Base-by-base conservation (phyloP, 2,797 vertebrate genomes). In the Eulemur mongoz region DNA sequence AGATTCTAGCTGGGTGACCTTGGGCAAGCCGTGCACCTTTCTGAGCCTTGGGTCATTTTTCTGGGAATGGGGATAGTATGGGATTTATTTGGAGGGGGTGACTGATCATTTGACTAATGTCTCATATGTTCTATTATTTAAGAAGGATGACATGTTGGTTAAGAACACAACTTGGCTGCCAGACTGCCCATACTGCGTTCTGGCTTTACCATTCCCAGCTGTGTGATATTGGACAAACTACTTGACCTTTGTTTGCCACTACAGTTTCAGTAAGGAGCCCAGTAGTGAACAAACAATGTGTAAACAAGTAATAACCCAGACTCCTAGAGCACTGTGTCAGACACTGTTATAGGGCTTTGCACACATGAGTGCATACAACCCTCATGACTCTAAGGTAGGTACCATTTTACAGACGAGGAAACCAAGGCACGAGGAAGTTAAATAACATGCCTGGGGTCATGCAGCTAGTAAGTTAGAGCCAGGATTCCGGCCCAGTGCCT, bases 1-100 rank as follows among this genome's bases (percentile, higher is more conserved):
- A 75, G 88, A 63, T 48, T 70, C 69, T 73, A 70, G 67, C 40
- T 40, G 50, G 38, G 65, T 95, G 73, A 88, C 82, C 87, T 94
- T 75, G 69, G 40, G 14, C 32, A 85, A 79, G 78, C 67, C 14
- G 5, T 23, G 30, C 0, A 0, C 61, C 40, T 73, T 70, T 61
- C 61, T 85, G 17, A 32, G 10, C 43, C 63, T 82, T 23, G n/a
- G 52, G 27, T 85, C 40, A 20, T 63, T 61, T 89, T 27, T 89
- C 32, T 57, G 43, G 48, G 65, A 93, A 76, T 52, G 72, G 61
- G 35, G 17, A 30, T 17, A 72, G 61, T 52, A 45, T 25, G 67
- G 50, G 27, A 38, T 63, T 43, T 35, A 4, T 59, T 78, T 90
- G 54, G 25, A 75, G 38, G n/a, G 40, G 17, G 6, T 38, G 6